Evolutionary conservation across 2,113 vertebrate species (phyloP).

Genomic region (Salvelinus alpinus): DNA sequence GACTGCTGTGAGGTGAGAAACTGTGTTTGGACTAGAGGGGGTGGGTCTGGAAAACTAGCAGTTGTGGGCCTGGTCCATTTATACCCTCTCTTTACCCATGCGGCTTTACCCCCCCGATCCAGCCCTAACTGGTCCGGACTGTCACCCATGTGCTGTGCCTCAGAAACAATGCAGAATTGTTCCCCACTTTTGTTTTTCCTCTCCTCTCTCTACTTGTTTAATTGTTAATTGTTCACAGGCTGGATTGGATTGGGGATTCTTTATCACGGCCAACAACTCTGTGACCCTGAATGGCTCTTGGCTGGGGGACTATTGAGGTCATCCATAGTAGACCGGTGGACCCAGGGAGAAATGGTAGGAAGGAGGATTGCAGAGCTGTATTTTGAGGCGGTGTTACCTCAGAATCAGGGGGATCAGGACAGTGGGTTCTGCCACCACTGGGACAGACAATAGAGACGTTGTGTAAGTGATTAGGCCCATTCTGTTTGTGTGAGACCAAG

Average conservation of each 20-base stretch:
- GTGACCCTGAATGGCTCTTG: constrained; percentile 18
- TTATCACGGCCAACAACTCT: constrained; percentile 14
- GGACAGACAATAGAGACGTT: neutral
- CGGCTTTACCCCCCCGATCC: constrained; percentile 35
- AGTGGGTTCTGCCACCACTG: neutral
- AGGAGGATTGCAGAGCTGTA: neutral
- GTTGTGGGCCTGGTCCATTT: constrained; percentile 29
- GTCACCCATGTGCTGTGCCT: constrained; percentile 2
- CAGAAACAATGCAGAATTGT: constrained; percentile 58
- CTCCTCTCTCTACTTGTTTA: constrained; percentile 41
- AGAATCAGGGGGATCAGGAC: neutral
- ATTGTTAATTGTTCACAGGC: no score
- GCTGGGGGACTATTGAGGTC: no score
- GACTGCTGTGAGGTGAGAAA: no score
- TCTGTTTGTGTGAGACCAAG: neutral
- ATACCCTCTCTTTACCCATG: constrained; percentile 17
- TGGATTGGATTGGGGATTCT: constrained; percentile 31
- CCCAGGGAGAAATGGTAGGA: neutral
- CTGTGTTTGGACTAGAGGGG: neutral
- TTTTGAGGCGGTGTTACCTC: neutral
- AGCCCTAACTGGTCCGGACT: constrained; percentile 49
- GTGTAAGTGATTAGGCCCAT: neutral
- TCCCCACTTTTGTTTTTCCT: constrained; percentile 17
- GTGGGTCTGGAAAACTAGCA: neutral
- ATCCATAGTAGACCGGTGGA: neutral